Base-by-base conservation (phyloP, 2,888 invertebrate species). In the Melanotus villosus region DNA sequence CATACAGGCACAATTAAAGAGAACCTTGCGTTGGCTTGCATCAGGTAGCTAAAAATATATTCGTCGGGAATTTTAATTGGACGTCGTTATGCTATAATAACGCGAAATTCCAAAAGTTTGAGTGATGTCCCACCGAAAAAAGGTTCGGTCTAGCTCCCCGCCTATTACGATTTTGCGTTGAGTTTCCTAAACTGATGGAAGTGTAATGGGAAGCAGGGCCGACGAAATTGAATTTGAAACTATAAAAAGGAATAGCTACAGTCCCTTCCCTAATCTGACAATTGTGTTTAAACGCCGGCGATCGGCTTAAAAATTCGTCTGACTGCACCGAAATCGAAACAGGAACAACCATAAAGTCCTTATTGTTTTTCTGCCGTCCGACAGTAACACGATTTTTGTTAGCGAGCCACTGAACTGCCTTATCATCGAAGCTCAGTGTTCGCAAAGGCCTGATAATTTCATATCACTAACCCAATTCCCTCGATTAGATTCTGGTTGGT, bases 401-500 rank as follows among this genome's bases (percentile, higher is more conserved):
- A 77, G 77, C 75, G 43, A 75, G 75, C 80, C 81, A 81, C 80
- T 80, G 81, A 80, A 82, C 82, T 81, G 83, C 80, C 83, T 83
- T 84, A 84, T 84, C 84, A 80, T 80, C 81, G 80, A 80, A 81
- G 81, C 82, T 82, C 84, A 83, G 82, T 78, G 80, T 78, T 81
- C 78, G 77, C 77, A 73, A 79, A 78, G 77, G 78, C 72, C 75
- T 77, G 76, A 81, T 82, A 82, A 83, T 83, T 82, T 81, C 82
- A 82, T 83, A 83, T 83, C 83, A 82, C 82, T 84, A 84, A 84
- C 83, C 80, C 83, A 83, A 84, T 84, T 84, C 83, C 80, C 81
- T 80, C 83, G 83, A 84, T 84, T 84, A 84, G 84, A 84, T 84
- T 84, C 83, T 80, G 82, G 81, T 80, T 84, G 83, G 83, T 81